phyloP scores from a whole-genome alignment of 2,797 vertebrate genomes.

The Lagorchestes hirsutus region DNA sequence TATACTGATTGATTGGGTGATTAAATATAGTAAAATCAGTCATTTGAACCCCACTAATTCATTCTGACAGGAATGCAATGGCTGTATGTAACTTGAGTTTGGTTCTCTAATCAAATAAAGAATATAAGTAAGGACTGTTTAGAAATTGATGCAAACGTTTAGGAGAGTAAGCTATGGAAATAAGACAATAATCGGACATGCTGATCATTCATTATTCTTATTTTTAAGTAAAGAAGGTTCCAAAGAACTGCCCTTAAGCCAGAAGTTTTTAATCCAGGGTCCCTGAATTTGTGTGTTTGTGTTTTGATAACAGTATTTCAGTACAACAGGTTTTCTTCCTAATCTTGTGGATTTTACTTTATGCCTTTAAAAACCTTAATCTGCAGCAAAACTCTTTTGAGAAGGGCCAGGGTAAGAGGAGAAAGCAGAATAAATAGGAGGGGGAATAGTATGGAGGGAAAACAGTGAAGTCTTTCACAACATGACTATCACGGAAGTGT shows the following conservation, averaged over 20 bases:
- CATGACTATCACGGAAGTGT: no score
- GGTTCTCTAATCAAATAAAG: background rate
- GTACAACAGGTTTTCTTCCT: background rate
- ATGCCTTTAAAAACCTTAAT: background rate
- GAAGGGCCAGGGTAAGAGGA: no score
- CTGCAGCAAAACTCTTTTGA: no score
- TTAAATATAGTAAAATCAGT: background rate
- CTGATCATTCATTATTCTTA: background rate
- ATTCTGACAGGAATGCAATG: background rate
- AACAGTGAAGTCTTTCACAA: no score
- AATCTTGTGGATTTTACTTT: background rate
- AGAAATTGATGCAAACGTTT: background rate
- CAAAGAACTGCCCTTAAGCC: background rate
- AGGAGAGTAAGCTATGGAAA: background rate
- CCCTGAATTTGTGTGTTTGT: background rate
- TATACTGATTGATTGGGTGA: background rate
- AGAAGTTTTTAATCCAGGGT: background rate
- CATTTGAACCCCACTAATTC: background rate
- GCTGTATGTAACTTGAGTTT: background rate
- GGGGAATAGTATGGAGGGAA: no score
- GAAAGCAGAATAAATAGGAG: no score
- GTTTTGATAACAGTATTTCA: background rate
- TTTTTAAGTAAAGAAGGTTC: background rate
- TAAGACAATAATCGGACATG: background rate
- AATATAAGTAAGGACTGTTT: background rate